A percentile compares a stretch with the other conserved stretches of the same genome.
Evolutionary conservation across 1,140 invertebrate genomes (phyloP).

Genomic region (Pseudoatta argentina): DNA sequence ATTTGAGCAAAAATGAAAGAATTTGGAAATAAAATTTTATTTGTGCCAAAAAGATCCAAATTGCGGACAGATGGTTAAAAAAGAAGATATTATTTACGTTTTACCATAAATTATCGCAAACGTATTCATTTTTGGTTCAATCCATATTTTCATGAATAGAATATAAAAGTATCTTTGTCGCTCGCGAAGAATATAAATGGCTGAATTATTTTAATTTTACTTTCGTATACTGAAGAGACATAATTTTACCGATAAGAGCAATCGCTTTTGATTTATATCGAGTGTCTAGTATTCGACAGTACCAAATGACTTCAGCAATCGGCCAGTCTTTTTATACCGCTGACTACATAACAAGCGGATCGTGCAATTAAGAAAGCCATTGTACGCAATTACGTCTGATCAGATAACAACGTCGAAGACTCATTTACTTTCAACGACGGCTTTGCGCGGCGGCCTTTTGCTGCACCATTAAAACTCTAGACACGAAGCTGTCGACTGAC

Average conservation of each 20-base stretch:
- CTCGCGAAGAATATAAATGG: neutral
- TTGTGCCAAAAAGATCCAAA: no score
- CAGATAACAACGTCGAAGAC: neutral
- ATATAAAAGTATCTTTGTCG: neutral
- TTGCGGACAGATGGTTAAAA: neutral
- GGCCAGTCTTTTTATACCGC: neutral
- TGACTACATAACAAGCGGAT: neutral
- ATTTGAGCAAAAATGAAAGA: no score
- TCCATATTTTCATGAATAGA: neutral
- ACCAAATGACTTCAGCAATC: neutral
- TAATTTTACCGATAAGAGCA: neutral
- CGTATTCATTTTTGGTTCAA: neutral
- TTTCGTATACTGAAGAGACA: neutral
- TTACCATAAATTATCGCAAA: neutral
- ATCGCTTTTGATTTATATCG: slow-evolving; percentile 23
- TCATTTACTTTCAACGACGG: neutral
- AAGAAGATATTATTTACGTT: neutral
- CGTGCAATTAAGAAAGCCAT: slow-evolving; percentile 38
- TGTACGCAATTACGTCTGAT: neutral
- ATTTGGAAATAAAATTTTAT: no score
- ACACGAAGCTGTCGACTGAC: neutral
- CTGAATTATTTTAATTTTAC: slow-evolving; percentile 8
- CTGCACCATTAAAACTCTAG: neutral
- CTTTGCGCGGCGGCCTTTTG: slow-evolving; percentile 5
- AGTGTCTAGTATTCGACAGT: neutral